Evolutionary conservation across 1,140 invertebrate species (phyloP).

Genomic region (Lithobius niger): DNA sequence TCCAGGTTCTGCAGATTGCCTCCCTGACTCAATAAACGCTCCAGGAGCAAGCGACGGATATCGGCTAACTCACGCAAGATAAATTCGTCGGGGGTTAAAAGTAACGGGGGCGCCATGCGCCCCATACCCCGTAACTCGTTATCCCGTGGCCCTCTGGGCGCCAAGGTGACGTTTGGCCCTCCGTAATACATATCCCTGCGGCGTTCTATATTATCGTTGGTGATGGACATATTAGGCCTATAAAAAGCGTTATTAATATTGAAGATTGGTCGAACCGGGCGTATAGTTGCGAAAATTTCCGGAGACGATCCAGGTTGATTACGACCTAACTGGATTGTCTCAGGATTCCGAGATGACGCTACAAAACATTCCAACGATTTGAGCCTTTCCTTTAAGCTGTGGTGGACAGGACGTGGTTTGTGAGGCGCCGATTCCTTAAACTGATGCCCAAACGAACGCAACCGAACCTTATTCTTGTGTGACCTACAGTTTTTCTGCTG

Average conservation of each 20-base stretch:
- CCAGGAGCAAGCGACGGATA: constrained; percentile 5
- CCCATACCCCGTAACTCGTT: not conserved
- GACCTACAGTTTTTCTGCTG: too few relatives aligned
- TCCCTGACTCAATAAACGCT: not conserved
- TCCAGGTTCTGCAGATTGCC: not conserved
- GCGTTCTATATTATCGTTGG: too few relatives aligned
- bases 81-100: constrained; percentile 10
- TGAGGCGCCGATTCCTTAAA: too few relatives aligned
- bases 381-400: not conserved
- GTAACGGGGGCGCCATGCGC: not conserved
- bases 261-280: not conserved
- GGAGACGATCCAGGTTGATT: not conserved
- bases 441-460: too few relatives aligned
- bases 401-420: too few relatives aligned
- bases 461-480: too few relatives aligned
- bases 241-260: too few relatives aligned
- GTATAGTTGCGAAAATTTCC: not conserved
- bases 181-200: not conserved
- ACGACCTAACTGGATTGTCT: not conserved
- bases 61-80: constrained; percentile 10
- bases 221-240: too few relatives aligned
- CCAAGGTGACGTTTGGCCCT: not conserved
- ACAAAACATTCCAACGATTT: not conserved
- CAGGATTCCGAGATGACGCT: not conserved
- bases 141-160: not conserved